Evolutionary conservation across 2,797 vertebrate species (phyloP).

Genomic region (Acipenser ruthenus): DNA sequence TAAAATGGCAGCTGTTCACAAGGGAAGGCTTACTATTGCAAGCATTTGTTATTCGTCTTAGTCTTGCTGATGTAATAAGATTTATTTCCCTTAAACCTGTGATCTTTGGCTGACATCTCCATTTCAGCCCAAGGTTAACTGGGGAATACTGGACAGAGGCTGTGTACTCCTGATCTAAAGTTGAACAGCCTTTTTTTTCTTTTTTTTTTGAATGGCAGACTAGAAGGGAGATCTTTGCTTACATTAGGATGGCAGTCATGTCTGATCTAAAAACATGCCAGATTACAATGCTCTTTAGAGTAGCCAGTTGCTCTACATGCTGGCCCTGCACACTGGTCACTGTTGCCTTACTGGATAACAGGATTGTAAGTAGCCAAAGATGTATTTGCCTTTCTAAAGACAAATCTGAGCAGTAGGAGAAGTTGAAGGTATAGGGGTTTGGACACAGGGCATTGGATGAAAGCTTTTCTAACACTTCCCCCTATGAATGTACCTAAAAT

Average conservation of each 20-base stretch:
- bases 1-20: constrained; percentile 17
- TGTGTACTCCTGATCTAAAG: neutral
- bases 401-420: too few species aligned
- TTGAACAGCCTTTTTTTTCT: neutral
- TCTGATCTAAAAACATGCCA: neutral
- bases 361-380: too few species aligned
- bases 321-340: too few species aligned
- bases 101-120: neutral
- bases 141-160: neutral
- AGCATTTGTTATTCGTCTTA: neutral
- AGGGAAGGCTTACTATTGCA: constrained; percentile 10
- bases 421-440: too few species aligned
- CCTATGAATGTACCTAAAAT: too few species aligned
- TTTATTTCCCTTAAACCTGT: neutral
- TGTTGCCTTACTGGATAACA: too few species aligned
- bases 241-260: neutral
- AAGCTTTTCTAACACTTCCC: too few species aligned
- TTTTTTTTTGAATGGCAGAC: neutral
- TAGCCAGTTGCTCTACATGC: neutral
- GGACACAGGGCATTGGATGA: too few species aligned
- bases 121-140: neutral
- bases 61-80: constrained; percentile 5
- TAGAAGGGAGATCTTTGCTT: neutral
- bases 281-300: neutral
- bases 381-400: too few species aligned